phyloP scores from a whole-genome alignment of 2,888 invertebrate genomes.

The Protophormia terraenovae region DNA sequence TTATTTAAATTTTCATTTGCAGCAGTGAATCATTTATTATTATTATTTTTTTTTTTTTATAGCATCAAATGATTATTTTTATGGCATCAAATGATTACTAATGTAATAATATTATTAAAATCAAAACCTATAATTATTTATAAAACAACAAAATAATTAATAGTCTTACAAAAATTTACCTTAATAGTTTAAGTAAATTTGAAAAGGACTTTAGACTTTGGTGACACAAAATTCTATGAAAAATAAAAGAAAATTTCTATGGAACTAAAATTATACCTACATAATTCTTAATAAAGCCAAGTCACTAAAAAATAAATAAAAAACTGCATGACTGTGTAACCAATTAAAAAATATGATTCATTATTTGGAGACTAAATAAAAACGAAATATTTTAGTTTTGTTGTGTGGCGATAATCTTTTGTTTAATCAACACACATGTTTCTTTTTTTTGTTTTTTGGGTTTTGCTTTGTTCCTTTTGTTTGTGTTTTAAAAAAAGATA shows the following conservation, averaged over 20 bases:
- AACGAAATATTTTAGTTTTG: background rate
- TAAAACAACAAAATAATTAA: background rate
- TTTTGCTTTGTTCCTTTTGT: background rate
- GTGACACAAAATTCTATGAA: background rate
- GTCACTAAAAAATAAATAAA: background rate
- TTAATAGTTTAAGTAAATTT: background rate
- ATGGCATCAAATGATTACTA: slow-evolving; percentile 19
- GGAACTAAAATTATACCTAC: background rate
- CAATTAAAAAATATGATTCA: slow-evolving; percentile 29
- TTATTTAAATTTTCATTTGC: background rate
- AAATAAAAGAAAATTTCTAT: background rate
- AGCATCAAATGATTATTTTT: slow-evolving; percentile 23
- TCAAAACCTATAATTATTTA: background rate
- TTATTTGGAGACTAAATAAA: background rate
- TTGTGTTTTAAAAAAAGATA: background rate
- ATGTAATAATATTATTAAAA: background rate
- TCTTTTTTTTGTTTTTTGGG: background rate
- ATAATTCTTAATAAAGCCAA: background rate
- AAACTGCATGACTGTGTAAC: background rate
- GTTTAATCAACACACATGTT: slow-evolving; percentile 12
- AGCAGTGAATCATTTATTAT: slow-evolving; percentile 26
- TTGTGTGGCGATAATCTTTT: background rate
- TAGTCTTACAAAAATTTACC: background rate
- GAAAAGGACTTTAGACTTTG: slow-evolving; percentile 7
- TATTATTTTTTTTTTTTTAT: too few relatives aligned